Evolutionary conservation across 1,140 invertebrate genomes (phyloP).

Genomic region (Neodiprion lecontei): DNA sequence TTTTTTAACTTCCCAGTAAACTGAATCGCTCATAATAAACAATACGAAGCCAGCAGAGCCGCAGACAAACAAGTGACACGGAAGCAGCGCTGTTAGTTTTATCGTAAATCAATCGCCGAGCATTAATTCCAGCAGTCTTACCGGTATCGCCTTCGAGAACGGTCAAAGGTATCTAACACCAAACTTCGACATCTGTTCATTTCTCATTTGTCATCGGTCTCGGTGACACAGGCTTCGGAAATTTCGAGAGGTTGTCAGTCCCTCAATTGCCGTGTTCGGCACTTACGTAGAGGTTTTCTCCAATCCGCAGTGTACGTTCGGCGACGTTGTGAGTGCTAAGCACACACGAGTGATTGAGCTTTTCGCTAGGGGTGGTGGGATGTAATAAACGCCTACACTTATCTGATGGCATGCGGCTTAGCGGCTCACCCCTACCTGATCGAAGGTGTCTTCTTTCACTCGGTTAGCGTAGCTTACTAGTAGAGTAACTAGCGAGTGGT

Average conservation of each 20-base stretch:
- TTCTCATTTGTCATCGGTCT: too few species aligned
- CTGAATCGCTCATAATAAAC: too few species aligned
- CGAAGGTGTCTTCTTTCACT: constrained; percentile 5
- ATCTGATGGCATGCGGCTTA: not conserved
- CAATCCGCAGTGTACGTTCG: too few species aligned
- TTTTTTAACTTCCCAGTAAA: too few species aligned
- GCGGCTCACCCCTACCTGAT: not conserved
- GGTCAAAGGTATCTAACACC: too few species aligned
- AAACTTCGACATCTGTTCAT: too few species aligned
- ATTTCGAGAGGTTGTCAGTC: too few species aligned
- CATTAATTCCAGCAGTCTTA: not conserved
- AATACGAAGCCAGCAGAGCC: not conserved
- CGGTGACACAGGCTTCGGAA: too few species aligned
- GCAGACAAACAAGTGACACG: not conserved
- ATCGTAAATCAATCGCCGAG: not conserved
- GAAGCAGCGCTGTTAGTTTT: not conserved
- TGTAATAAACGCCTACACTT: not conserved
- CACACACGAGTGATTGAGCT: too few species aligned
- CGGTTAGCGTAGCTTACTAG: not conserved
- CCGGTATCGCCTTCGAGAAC: not conserved
- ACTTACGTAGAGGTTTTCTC: too few species aligned
- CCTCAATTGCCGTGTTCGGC: too few species aligned
- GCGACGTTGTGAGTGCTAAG: too few species aligned
- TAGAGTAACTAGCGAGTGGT: not conserved
- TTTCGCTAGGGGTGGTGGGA: not conserved